Conservation (phyloP, 2,113 vertebrate species). For the Enhydra lutris region DNA sequence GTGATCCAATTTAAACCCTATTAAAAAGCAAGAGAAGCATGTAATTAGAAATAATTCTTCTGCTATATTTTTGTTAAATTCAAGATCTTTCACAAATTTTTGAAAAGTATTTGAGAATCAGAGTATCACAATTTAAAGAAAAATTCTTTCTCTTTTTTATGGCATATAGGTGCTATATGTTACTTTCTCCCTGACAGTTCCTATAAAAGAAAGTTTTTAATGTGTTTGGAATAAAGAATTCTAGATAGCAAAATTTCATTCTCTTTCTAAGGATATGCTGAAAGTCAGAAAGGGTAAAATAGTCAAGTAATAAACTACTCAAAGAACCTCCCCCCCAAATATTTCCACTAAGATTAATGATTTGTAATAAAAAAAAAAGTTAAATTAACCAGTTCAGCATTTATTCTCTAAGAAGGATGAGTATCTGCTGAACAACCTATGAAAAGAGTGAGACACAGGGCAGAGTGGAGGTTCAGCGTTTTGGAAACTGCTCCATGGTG, state of each 20-base stretch:
- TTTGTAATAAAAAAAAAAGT: not conserved
- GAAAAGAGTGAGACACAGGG: not conserved
- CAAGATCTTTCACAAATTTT: slow-evolving; percentile 68
- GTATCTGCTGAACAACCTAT: not conserved
- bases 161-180: slow-evolving; percentile 21
- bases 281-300: slow-evolving; percentile 46
- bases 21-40: slow-evolving; percentile 67
- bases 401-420: not conserved
- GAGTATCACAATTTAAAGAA: slow-evolving; percentile 41
- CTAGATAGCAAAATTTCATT: slow-evolving; percentile 67
- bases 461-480: not conserved
- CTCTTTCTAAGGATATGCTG: slow-evolving; percentile 45
- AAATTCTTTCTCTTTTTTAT: slow-evolving; percentile 49
- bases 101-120: slow-evolving; percentile 74
- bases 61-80: slow-evolving; percentile 53
- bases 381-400: not conserved
- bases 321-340: slow-evolving; percentile 41
- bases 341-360: slow-evolving; percentile 35
- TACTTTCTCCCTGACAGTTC: slow-evolving; percentile 64
- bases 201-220: slow-evolving; percentile 64
- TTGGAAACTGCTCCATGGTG: not conserved
- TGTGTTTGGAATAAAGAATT: slow-evolving; percentile 55
- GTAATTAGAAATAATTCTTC: slow-evolving; percentile 72
- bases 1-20: slow-evolving; percentile 71
- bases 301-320: slow-evolving; percentile 45